These are phyloP conservation scores for Micronycteris hirsuta DNA, from an alignment of 2,113 vertebrate genomes.

Conservation along the genomic window DNA sequence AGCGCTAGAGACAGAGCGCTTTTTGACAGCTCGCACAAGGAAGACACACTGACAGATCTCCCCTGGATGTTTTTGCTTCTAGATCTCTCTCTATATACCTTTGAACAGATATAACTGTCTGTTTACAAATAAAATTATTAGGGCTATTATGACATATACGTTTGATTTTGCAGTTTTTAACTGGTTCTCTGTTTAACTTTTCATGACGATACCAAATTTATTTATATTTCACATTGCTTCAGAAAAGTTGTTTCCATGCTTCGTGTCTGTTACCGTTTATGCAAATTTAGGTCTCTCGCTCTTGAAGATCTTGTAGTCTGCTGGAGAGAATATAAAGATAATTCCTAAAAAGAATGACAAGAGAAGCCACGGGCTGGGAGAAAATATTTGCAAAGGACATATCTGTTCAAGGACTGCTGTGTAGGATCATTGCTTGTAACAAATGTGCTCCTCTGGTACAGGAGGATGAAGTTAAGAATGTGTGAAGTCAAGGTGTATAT, in stretches of 20 bases:
- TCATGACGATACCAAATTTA: background rate
- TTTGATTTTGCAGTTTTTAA: background rate
- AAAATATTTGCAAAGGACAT: background rate
- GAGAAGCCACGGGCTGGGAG: background rate
- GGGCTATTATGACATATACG: background rate
- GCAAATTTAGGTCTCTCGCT: background rate
- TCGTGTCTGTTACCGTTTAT: background rate
- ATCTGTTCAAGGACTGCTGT: background rate
- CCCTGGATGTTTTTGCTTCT: background rate
- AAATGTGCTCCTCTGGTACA: background rate
- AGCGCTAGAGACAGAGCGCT: background rate
- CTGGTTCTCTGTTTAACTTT: background rate
- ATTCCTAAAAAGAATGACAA: background rate
- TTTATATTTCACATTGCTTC: background rate
- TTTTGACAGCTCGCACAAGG: background rate
- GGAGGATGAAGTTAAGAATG: background rate
- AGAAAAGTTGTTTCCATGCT: background rate
- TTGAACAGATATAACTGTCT: background rate
- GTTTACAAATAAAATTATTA: slow-evolving; percentile 8
- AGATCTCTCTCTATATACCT: background rate
- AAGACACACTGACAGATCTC: background rate
- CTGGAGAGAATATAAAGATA: background rate
- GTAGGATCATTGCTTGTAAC: background rate
- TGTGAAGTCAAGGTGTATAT: background rate
- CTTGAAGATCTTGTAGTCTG: background rate